A percentile compares a stretch with the other conserved stretches of the same genome.
Evolutionary conservation across 92 coral and sea anemone genomes (phyloP).

Genomic region (Siderastrea siderea): DNA sequence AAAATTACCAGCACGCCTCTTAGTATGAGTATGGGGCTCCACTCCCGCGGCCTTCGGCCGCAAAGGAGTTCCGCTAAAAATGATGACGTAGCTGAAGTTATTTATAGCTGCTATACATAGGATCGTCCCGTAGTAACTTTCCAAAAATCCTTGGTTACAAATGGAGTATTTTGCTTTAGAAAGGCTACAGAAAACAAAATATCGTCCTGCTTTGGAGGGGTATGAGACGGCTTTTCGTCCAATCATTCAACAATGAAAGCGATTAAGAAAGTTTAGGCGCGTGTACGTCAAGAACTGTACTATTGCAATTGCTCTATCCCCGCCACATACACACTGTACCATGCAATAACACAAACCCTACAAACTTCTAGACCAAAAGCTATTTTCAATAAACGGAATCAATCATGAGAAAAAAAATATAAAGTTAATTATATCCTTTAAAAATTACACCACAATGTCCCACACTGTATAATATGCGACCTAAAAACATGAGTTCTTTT

Average conservation of each 20-base stretch:
- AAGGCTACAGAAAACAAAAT: neutral
- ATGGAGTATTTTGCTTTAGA: too few relatives aligned
- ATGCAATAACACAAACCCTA: neutral
- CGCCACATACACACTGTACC: neutral
- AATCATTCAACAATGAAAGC: neutral
- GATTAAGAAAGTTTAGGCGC: neutral
- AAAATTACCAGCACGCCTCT: too few relatives aligned
- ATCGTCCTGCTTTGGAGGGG: neutral
- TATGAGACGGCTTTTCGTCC: neutral
- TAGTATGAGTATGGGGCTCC: too few relatives aligned
- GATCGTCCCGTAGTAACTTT: neutral
- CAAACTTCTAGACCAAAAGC: neutral
- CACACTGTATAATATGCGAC: neutral
- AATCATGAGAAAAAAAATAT: neutral
- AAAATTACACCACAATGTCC: neutral
- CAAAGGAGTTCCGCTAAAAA: neutral
- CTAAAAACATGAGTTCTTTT: too few relatives aligned
- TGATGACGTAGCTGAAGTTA: neutral
- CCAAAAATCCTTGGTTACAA: too few relatives aligned
- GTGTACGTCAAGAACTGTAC: constrained; percentile 6
- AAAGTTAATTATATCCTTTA: too few relatives aligned
- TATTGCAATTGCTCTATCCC: too few relatives aligned
- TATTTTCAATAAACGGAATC: too few relatives aligned
- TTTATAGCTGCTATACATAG: neutral
- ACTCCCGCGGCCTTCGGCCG: too few relatives aligned